These are phyloP conservation scores for Arothron firmamentum DNA, from an alignment of 2,113 vertebrate species.

Conservation along the genomic window DNA sequence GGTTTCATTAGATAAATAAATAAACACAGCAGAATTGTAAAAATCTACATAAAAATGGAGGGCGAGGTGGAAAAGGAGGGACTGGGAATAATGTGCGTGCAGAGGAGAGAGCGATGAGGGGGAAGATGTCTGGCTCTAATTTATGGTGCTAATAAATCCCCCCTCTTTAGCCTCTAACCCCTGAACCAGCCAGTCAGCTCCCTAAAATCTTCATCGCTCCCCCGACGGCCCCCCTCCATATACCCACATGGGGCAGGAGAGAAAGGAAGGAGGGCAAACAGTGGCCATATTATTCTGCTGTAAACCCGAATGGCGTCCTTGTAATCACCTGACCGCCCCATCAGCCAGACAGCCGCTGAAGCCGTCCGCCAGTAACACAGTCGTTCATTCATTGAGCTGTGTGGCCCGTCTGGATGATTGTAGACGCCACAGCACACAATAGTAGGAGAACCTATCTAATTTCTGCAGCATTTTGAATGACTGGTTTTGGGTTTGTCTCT, in stretches of 20 bases:
- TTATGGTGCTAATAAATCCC: constrained; percentile 75
- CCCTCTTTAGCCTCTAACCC: constrained; percentile 75
- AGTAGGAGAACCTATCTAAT: too few relatives aligned
- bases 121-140: constrained; percentile 63
- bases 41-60: neutral
- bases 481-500: too few relatives aligned
- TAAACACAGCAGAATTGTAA: too few relatives aligned
- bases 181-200: constrained; percentile 66
- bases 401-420: constrained; percentile 3
- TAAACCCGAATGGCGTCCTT: constrained; percentile 66
- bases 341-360: constrained; percentile 37
- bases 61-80: neutral
- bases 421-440: too few relatives aligned
- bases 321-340: constrained; percentile 56
- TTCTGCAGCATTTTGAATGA: too few relatives aligned
- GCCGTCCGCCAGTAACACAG: constrained; percentile 20
- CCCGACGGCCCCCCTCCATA: constrained; percentile 40
- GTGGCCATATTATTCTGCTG: constrained; percentile 61
- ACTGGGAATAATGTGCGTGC: constrained; percentile 21
- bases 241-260: constrained; percentile 39
- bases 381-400: constrained; percentile 28
- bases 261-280: constrained; percentile 52
- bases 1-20: too few relatives aligned
- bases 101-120: constrained; percentile 13
- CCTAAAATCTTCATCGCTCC: constrained; percentile 74